Base-by-base conservation (phyloP, 1,140 invertebrate species). In the Melipona quadrifasciata region DNA sequence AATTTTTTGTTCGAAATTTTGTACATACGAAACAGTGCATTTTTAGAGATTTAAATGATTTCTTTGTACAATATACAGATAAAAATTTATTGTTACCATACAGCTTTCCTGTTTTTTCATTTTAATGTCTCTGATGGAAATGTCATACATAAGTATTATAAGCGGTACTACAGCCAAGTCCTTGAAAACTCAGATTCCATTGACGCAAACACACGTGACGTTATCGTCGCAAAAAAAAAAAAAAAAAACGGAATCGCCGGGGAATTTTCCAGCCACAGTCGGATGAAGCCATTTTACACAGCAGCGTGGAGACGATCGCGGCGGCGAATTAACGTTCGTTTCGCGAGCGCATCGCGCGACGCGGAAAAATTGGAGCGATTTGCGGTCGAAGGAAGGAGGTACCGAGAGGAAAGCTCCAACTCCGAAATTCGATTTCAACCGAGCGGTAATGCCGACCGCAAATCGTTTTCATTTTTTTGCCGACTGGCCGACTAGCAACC, bases 391-490 rank as follows among this genome's bases (percentile, higher is more conserved):
- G 64, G 74, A 34, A 73, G 39, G 21, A 47, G 80, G 27, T 55
- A 39, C 61, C 27, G 27, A 39, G 80, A 39, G 80, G 65, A 82
- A 82, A 82, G 67, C 79, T 81, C 55, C 10, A 39, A 39, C 34
- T 17, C 39, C 78, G 73, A 73, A 81, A 64, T 61, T 82, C 72
- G 80, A 82, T 82, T 67, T 82, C 80, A 82, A 31, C n/a, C 53
- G 39, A 39, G 39, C 39, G 39, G 80, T 27, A 76, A 68, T 75
- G 19, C 19, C 53, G 74, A 83, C 81, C 81, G 74, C 81, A 83
- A 83, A 83, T 83, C 81, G 81, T 77, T 83, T 77, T 57, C 74
- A 77, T 58, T 77, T 65, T 67, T 77, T 68, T 47, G 39, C 39
- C 39, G 8, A n/a, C 68, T 14, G 6, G 21, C 21, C 71, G n/a